Evolutionary conservation across 2,888 invertebrate genomes (phyloP).

Genomic region (Erpobdella octoculata): DNA sequence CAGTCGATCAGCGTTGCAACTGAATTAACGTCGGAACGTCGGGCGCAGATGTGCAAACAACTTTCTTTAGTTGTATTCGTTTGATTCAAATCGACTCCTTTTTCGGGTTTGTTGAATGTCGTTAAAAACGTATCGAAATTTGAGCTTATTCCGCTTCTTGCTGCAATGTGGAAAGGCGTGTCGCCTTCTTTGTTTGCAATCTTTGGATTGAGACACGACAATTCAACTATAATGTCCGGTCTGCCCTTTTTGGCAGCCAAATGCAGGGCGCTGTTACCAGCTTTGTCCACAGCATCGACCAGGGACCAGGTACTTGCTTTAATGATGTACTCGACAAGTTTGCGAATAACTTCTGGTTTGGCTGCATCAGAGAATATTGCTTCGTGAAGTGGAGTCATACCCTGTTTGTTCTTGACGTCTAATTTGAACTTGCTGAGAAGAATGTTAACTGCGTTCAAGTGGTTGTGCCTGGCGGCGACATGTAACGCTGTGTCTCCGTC

Average conservation of each 20-base stretch:
- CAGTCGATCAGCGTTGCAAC: slow-evolving; percentile 39
- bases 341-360: slow-evolving; percentile 39
- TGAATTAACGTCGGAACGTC: slow-evolving; percentile 30
- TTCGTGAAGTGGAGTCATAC: slow-evolving; percentile 46
- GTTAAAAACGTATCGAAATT: slow-evolving; percentile 32
- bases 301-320: slow-evolving; percentile 48
- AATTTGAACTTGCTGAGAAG: slow-evolving; percentile 45
- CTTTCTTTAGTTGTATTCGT: slow-evolving; percentile 33
- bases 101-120: slow-evolving; percentile 35
- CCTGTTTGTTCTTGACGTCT: slow-evolving; percentile 42
- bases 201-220: slow-evolving; percentile 30
- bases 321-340: slow-evolving; percentile 45
- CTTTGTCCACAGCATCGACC: slow-evolving; percentile 43
- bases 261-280: slow-evolving; percentile 48
- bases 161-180: slow-evolving; percentile 37
- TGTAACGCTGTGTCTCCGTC: slow-evolving; percentile 48
- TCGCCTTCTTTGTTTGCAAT: slow-evolving; percentile 34
- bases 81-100: slow-evolving; percentile 35
- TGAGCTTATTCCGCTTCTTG: slow-evolving; percentile 25
- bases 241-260: slow-evolving; percentile 42
- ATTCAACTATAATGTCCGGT: slow-evolving; percentile 31
- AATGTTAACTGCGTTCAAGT: slow-evolving; percentile 39
- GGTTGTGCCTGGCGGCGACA: slow-evolving; percentile 45
- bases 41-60: slow-evolving; percentile 36
- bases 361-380: slow-evolving; percentile 41